Conservation (phyloP, 2,888 invertebrate species). For the Leptarthrus brevirostris region DNA sequence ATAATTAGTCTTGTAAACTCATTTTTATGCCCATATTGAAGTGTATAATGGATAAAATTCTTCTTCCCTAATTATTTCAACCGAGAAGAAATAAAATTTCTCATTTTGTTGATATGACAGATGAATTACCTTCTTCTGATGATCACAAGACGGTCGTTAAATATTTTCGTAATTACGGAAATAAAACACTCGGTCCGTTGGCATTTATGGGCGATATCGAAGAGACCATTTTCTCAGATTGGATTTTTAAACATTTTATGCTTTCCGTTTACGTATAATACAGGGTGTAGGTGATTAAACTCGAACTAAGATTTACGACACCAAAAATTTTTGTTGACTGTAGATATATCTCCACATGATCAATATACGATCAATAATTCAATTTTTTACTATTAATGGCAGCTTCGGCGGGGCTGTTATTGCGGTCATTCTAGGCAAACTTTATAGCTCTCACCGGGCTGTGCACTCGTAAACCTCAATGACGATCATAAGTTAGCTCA, state of each 20-base stretch:
- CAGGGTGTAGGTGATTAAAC: slow-evolving; percentile 49
- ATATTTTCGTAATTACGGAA: slow-evolving; percentile 54
- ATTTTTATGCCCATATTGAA: too few relatives aligned
- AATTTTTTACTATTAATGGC: slow-evolving; percentile 29
- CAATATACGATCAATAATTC: slow-evolving; percentile 50
- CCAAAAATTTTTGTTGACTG: slow-evolving; percentile 50
- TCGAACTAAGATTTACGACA: slow-evolving; percentile 51
- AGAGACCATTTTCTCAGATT: slow-evolving; percentile 3
- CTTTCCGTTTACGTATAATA: background rate
- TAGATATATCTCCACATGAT: slow-evolving; percentile 39
- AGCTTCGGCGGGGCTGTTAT: background rate
- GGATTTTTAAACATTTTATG: background rate
- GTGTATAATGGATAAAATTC: too few relatives aligned
- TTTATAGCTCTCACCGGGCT: background rate
- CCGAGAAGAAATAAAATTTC: too few relatives aligned
- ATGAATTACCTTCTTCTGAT: slow-evolving; percentile 51
- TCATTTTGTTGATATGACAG: slow-evolving; percentile 48
- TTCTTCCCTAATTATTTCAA: too few relatives aligned
- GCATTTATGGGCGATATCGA: slow-evolving; percentile 50
- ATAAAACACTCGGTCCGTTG: slow-evolving; percentile 53
- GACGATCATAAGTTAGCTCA: background rate
- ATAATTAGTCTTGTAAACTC: too few relatives aligned
- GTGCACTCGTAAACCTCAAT: background rate
- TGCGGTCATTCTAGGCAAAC: background rate
- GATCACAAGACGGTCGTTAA: slow-evolving; percentile 53